phyloP scores from a whole-genome alignment of 2,113 vertebrate genomes.

The Percopsis transmontana region DNA sequence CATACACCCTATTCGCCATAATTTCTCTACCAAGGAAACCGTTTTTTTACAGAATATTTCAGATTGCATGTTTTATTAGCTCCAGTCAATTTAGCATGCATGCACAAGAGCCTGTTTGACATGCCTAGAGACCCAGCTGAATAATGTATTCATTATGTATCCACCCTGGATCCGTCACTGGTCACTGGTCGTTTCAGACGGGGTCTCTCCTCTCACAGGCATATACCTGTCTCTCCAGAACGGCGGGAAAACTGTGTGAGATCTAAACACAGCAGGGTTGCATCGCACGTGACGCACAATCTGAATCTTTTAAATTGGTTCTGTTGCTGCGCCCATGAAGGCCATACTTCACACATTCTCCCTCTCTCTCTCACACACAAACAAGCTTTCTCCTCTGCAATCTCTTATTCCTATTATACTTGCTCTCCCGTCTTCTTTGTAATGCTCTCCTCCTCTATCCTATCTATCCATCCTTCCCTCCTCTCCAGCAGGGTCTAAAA shows the following conservation, averaged over 20 bases:
- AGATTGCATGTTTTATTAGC: conserved; percentile 5
- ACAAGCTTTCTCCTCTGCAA: conserved; percentile 23
- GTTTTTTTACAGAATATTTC: conserved; percentile 28
- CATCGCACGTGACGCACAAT: too few species aligned
- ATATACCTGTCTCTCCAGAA: too few species aligned
- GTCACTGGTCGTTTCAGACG: too few species aligned
- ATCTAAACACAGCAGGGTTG: too few species aligned
- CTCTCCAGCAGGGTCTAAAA: conserved; percentile 59
- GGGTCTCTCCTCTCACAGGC: too few species aligned
- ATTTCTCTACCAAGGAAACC: conserved; percentile 20
- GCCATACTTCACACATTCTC: neutral
- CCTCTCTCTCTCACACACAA: conserved; percentile 2
- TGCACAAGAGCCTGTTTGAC: conserved; percentile 16
- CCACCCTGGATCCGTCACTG: neutral
- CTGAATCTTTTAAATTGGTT: neutral
- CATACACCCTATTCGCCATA: neutral
- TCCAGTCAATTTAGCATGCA: neutral
- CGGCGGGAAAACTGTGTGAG: too few species aligned
- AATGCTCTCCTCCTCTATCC: neutral
- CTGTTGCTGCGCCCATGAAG: neutral
- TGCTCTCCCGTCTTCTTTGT: conserved; percentile 19
- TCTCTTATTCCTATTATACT: conserved; percentile 7
- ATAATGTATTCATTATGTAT: conserved; percentile 35
- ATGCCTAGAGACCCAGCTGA: conserved; percentile 27
- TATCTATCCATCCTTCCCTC: conserved; percentile 13